These are phyloP conservation scores for Esox niger DNA, from an alignment of 2,113 vertebrate genomes.

Conservation along the genomic window DNA sequence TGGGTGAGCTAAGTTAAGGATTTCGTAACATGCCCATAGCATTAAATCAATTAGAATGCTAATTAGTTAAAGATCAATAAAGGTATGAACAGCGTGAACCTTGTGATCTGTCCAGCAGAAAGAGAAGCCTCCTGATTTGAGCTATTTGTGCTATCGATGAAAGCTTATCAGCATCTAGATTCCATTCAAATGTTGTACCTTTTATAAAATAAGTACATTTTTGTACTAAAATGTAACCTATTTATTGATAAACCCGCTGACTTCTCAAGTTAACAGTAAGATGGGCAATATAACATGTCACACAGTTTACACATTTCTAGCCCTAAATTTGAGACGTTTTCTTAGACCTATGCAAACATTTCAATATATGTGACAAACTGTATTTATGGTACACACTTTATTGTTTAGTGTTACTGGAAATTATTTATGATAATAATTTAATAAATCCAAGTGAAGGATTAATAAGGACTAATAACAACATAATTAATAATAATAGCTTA, in stretches of 20 bases:
- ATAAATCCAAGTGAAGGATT: neutral
- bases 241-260: neutral
- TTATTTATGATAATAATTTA: no score
- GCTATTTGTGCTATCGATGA: slow-evolving; percentile 39
- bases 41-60: slow-evolving; percentile 34
- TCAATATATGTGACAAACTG: no score
- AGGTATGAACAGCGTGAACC: slow-evolving; percentile 16
- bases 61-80: slow-evolving; percentile 35
- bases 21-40: neutral
- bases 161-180: slow-evolving; percentile 48
- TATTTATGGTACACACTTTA: no score
- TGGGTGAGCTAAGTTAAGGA: neutral
- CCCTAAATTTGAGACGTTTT: neutral
- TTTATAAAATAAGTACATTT: neutral
- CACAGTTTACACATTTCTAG: slow-evolving; percentile 18
- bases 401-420: no score
- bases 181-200: neutral
- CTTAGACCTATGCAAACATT: neutral
- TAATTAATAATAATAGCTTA: neutral
- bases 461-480: neutral
- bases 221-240: neutral
- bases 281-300: slow-evolving; percentile 11
- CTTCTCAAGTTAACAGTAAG: neutral
- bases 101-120: slow-evolving; percentile 22
- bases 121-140: slow-evolving; percentile 44